Base-by-base conservation (phyloP, 1,140 invertebrate species). In the Lethocerus indicus region DNA sequence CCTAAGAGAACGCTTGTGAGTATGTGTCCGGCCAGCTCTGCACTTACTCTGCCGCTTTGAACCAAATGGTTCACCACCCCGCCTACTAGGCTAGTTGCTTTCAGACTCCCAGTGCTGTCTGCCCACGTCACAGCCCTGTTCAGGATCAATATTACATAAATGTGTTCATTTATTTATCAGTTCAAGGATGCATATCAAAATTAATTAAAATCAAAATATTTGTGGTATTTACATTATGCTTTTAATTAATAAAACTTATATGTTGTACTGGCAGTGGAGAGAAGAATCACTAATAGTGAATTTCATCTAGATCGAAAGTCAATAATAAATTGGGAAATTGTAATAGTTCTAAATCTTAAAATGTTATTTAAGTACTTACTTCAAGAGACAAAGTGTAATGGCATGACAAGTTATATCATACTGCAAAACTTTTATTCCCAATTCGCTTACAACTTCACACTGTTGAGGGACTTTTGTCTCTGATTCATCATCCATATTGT, bases 101-200 rank as follows among this genome's bases (percentile, higher is more conserved):
- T 84, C 50, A 86, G 65, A 58, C 81, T 87, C 25, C 77, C 77
- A 41, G 71, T 76, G 47, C 83, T 83, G 60, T 92, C 88, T 56
- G 79, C 80, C 87, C 88, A 91, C 23, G 78, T 80, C 3, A 91
- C 63, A n/a, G 83, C 81, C 45, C 76, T 82, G 53, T 52, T 45
- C 41, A 13, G 24, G 12, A 6, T 41, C 20, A 41, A 41, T 41
- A 9, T 13, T 13, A 9, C 12, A 41, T 9, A 41, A 41, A 20
- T 41, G 16, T 9, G 7, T 9, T 9, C 9, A 32, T 32, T 9
- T 32, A 32, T 9, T 9, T 32, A 32, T 32, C 9, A 9, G n/a
- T 32, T 9, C 9, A 9, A n/a, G n/a, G n/a, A 32, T 9, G n/a
- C n/a, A 9, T 32, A 32, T 32, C 9, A 32, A 32, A 32, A 32